These are phyloP conservation scores for Rattus rattus DNA, from an alignment of 2,113 vertebrate genomes.

Conservation along the genomic window DNA sequence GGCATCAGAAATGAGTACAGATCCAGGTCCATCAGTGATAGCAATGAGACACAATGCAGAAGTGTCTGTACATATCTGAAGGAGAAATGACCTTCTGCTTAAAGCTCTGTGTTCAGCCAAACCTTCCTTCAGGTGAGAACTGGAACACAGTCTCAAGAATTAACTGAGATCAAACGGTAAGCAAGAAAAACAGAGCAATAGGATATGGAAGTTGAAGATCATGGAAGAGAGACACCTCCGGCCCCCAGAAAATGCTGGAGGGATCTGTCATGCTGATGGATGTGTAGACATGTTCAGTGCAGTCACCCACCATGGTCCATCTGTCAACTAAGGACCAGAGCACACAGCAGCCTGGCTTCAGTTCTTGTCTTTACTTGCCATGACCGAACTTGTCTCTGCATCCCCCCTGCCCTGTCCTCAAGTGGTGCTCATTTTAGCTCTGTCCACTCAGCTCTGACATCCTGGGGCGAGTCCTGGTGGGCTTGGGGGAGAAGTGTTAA, in stretches of 20 bases:
- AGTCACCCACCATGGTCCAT: not conserved
- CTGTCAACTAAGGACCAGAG: not conserved
- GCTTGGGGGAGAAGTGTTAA: not conserved
- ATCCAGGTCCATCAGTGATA: not conserved
- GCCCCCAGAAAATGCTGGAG: not conserved
- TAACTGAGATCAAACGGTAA: conserved; percentile 28
- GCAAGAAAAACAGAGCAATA: not conserved
- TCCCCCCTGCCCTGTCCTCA: not conserved
- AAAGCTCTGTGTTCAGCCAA: conserved; percentile 46
- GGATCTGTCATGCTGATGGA: not conserved
- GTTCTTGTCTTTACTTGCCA: not conserved
- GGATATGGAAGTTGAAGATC: not conserved
- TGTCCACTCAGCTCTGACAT: not conserved
- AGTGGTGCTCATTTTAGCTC: not conserved
- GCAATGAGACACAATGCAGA: not conserved
- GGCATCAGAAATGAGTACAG: not conserved
- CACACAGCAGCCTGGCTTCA: not conserved
- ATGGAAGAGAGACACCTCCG: not conserved
- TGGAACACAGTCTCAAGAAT: conserved; percentile 11
- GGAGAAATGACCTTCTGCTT: conserved; percentile 36
- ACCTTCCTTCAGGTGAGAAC: conserved; percentile 14
- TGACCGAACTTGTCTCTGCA: not conserved
- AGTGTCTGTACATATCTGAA: not conserved
- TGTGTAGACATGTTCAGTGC: not conserved
- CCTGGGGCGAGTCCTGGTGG: not conserved